A percentile compares a stretch with the other conserved stretches of the same genome.
Evolutionary conservation across 35 echinoderm and acorn worm genomes (phyloP).

Genomic region (Lytechinus variegatus): DNA sequence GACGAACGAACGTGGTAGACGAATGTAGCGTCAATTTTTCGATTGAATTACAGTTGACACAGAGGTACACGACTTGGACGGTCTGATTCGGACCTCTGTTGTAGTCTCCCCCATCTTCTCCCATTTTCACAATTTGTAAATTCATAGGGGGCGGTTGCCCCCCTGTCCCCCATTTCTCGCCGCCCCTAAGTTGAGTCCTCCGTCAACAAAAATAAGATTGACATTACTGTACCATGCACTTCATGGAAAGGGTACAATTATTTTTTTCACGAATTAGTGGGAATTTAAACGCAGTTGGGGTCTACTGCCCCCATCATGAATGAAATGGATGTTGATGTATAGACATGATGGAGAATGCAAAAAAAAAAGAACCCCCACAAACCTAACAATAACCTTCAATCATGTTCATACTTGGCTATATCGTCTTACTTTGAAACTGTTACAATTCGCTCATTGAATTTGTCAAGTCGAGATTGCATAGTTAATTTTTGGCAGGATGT

Average conservation of each 20-base stretch:
- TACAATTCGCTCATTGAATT: not conserved
- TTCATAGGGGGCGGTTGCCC: too few relatives aligned
- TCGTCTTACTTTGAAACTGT: not conserved
- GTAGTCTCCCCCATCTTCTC: too few relatives aligned
- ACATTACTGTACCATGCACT: not conserved
- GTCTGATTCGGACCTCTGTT: too few relatives aligned
- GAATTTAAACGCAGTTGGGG: not conserved
- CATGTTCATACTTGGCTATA: not conserved
- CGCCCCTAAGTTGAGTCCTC: not conserved
- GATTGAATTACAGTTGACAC: too few relatives aligned
- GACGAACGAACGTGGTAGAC: too few relatives aligned
- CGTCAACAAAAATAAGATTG: not conserved
- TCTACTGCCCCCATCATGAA: not conserved
- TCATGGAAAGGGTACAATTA: not conserved
- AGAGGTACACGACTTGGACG: too few relatives aligned
- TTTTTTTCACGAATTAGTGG: not conserved
- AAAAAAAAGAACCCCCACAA: too few relatives aligned
- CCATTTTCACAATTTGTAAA: too few relatives aligned
- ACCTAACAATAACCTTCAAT: too few relatives aligned
- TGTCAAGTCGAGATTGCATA: not conserved
- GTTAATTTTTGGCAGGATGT: not conserved
- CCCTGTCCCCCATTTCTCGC: too few relatives aligned
- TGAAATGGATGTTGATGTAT: not conserved
- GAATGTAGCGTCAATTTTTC: too few relatives aligned
- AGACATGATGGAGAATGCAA: too few relatives aligned